Base-by-base conservation (phyloP, 2,888 invertebrate genomes). In the Auanema sp. region DNA sequence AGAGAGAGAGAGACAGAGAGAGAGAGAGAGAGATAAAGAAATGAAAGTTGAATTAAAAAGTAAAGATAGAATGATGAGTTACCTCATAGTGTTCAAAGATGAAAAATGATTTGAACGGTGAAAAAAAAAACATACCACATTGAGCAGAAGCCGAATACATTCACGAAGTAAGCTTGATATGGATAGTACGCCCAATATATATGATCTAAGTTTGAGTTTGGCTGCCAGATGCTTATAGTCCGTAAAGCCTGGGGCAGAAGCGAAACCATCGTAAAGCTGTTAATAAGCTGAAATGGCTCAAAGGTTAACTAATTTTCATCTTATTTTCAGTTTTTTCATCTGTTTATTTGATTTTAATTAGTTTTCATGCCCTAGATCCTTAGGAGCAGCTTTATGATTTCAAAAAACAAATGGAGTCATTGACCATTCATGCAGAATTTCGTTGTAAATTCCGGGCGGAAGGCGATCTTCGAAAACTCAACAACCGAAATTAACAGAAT, bases 111-210 rank as follows among this genome's bases (percentile, higher is more conserved):
- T 33, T 33, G 4, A 8, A 58, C n/a, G 18, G 4, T 8, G 8
- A 33, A 33, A 33, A 33, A 3, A 10, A 12, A 6, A 50, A 23
- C 73, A 47, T 1, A 72, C 79, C 80, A 80, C 79, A 81, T 81
- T 11, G 78, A 75, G 47, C 74, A 75, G 59, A 80, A 80, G 16
- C 80, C 80, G 57, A 80, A 79, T 1, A 77, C 56, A 57, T 80
- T 80, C 41, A 76, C 72, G 24, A 78, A 71, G 51, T 75, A 80
- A 11, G 77, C 72, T 50, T 75, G 75, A 59, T 75, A 76, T 1
- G 76, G 78, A 67, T 77, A 80, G 23, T 74, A 75, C 14, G 44
- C 47, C 72, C 75, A 75, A 63, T 72, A 75, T 41, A 68, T 44
- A 21, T 64, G 55, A 55, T 81, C 79, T 18, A 66, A 60, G 0